phyloP scores from a whole-genome alignment of 37 sponge, comb jelly and placozoan genomes.

The Halisarca cf. caerulea region DNA sequence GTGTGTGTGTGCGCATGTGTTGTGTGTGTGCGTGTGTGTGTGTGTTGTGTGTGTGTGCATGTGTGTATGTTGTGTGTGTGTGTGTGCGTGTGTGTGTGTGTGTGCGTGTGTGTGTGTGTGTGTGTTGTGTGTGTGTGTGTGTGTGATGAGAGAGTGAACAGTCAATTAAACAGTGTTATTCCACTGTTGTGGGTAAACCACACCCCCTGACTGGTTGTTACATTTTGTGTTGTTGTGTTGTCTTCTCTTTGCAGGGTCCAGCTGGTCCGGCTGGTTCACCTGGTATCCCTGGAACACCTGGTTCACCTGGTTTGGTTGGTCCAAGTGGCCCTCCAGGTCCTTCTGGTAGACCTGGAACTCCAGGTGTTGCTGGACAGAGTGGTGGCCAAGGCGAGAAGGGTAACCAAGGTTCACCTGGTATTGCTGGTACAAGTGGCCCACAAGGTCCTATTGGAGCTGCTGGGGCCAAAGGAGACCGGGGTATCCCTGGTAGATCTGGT shows the following conservation, averaged over 20 bases:
- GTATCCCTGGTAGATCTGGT: conserved; percentile 44
- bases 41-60: neutral
- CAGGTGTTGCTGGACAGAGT: conserved; percentile 63
- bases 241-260: conserved; percentile 13
- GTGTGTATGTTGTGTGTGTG: too few relatives aligned
- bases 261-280: conserved; percentile 35
- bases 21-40: neutral
- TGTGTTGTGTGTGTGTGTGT: neutral
- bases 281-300: conserved; percentile 56
- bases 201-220: too few relatives aligned
- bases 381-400: conserved; percentile 61
- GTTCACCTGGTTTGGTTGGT: conserved; percentile 50
- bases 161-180: too few relatives aligned
- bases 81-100: neutral
- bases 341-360: conserved; percentile 32
- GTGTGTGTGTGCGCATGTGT: neutral
- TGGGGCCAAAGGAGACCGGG: conserved; percentile 59
- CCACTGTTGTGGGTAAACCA: too few relatives aligned
- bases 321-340: conserved; percentile 52
- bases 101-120: neutral
- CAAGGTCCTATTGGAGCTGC: neutral
- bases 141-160: too few relatives aligned
- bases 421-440: neutral
- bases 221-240: too few relatives aligned
- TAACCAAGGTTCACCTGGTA: neutral